Percentiles rank a stretch among this genome's conserved stretches.
phyloP scores from a whole-genome alignment of 2,888 invertebrate species.

The Neelides folsomi region DNA sequence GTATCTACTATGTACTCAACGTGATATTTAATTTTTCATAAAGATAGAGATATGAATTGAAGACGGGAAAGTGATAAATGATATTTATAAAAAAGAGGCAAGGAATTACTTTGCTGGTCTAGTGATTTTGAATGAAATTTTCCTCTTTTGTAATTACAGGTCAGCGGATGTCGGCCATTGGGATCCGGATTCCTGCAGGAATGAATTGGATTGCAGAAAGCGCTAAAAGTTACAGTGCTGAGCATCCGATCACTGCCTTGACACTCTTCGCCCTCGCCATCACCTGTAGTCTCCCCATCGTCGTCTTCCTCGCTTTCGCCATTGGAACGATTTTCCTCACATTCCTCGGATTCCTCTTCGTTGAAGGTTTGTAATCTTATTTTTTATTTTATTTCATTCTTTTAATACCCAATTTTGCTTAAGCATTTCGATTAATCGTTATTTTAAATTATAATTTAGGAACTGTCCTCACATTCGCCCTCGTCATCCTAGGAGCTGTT shows the following conservation, averaged over 20 bases:
- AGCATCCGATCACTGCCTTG: conserved; percentile 25
- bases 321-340: conserved; percentile 23
- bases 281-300: conserved; percentile 23
- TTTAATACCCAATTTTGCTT: neutral
- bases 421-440: conserved; percentile 1
- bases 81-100: too few relatives aligned
- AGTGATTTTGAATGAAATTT: too few relatives aligned
- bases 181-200: conserved; percentile 18
- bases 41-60: too few relatives aligned
- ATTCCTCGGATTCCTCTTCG: conserved; percentile 28
- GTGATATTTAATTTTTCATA: too few relatives aligned
- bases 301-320: conserved; percentile 25
- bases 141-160: conserved; percentile 9
- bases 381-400: neutral
- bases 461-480: conserved; percentile 22
- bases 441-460: conserved; percentile 10
- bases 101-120: too few relatives aligned
- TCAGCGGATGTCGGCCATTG: conserved; percentile 19
- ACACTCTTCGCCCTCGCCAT: conserved; percentile 20
- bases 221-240: conserved; percentile 21
- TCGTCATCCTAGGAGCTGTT: conserved; percentile 18
- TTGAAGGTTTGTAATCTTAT: conserved; percentile 19
- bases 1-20: too few relatives aligned
- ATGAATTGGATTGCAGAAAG: conserved; percentile 19
- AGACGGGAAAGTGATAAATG: too few relatives aligned